These are phyloP conservation scores for Amiota communis DNA, from an alignment of 2,888 invertebrate species.

Conservation along the genomic window DNA sequence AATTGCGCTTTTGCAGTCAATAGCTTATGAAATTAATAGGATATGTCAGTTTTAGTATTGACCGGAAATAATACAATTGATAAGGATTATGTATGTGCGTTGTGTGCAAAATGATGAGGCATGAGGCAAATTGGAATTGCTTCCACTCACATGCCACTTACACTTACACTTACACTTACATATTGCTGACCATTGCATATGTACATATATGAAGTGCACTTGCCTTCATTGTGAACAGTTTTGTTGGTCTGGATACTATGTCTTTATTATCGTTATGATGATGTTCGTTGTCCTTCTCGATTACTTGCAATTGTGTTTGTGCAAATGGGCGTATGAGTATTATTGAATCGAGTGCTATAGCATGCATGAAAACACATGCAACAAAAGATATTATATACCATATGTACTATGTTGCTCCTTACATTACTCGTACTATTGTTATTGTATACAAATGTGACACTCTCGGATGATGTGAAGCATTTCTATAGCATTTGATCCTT, in stretches of 20 bases:
- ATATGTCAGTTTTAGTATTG: constrained; percentile 67
- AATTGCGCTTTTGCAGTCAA: constrained; percentile 64
- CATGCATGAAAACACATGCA: constrained; percentile 4
- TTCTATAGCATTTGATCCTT: constrained; percentile 13
- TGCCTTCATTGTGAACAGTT: constrained; percentile 37
- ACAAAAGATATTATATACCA: background rate
- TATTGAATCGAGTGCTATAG: constrained; percentile 46
- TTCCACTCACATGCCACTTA: background rate
- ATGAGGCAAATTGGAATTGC: no score
- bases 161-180: no score
- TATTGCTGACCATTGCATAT: constrained; percentile 4
- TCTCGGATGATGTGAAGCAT: background rate
- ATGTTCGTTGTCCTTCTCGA: background rate
- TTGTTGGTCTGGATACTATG: background rate
- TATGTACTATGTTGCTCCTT: no score
- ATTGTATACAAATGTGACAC: background rate
- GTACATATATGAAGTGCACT: constrained; percentile 23
- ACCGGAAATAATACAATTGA: constrained; percentile 68
- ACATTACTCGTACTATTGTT: no score
- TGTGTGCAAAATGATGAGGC: constrained; percentile 14
- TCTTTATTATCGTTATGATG: background rate
- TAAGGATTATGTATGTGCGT: constrained; percentile 58
- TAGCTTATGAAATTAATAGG: constrained; percentile 68
- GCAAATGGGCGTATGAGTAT: constrained; percentile 64
- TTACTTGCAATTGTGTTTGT: constrained; percentile 47